Base-by-base conservation (phyloP, 2,888 invertebrate species). In the Netelia virgata region DNA sequence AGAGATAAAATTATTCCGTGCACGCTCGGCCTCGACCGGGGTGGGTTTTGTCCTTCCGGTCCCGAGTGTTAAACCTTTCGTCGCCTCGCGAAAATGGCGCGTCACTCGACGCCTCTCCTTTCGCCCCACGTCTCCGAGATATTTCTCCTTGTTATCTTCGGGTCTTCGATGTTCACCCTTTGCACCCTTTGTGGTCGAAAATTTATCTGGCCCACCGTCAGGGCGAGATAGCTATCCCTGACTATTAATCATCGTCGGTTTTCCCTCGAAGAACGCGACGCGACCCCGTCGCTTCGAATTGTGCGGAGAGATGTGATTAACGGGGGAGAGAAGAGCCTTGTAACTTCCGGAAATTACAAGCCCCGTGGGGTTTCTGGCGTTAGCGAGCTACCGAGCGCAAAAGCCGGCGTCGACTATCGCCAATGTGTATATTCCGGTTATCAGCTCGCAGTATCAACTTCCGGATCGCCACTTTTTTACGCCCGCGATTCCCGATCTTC, bases 21-120 rank as follows among this genome's bases (percentile, higher is more conserved):
- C 76, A 80, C 84, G 82, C 61, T 83, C 76, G 16, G 23, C 72
- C 66, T 69, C 76, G 47, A 53, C 74, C 69, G 20, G 50, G 23
- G 43, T n/a, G 41, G 36, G 6, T 36, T 36, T 3, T 74, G 50
- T 79, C 28, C 18, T 70, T 73, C 47, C 57, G 69, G 73, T 75
- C 61, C 53, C 55, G 74, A 85, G 86, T 85, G 64, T 70, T 57
- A 77, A 83, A 79, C 72, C 72, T 76, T 84, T 85, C 59, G 70
- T 10, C 50, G 64, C 66, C 64, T 73, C 41, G 69, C 41, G 66
- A 83, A 69, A 80, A 64, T 83, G 28, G 55, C 66, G 55, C 61
- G 70, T 79, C 72, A 72, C 83, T 73, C 50, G 76, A 76, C 63
- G 47, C 55, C 55, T 43, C 20, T 55, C 41, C 59, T 57, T 69